These are phyloP conservation scores for Phyto melanocephala DNA, from an alignment of 2,888 invertebrate genomes.

Conservation along the genomic window DNA sequence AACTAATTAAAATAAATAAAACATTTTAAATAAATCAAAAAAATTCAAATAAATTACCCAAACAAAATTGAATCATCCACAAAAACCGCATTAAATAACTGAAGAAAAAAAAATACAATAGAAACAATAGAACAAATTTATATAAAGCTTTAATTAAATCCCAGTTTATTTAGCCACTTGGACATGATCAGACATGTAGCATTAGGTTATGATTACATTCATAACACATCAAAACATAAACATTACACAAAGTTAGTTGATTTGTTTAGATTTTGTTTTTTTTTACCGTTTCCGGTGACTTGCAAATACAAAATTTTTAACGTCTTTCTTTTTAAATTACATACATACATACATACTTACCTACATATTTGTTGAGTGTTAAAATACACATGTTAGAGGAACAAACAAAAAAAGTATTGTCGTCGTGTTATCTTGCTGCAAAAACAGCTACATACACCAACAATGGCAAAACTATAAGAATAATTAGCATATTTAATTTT, in stretches of 20 bases:
- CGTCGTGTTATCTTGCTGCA: slow-evolving; percentile 49
- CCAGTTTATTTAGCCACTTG: slow-evolving; percentile 43
- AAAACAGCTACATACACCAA: slow-evolving; percentile 16
- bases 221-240: slow-evolving; percentile 50
- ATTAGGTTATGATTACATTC: slow-evolving; percentile 44
- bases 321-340: background rate
- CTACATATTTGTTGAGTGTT: slow-evolving; percentile 35
- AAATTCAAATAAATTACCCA: slow-evolving; percentile 32
- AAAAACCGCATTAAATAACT: slow-evolving; percentile 32
- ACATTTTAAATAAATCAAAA: slow-evolving; percentile 63
- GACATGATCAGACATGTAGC: slow-evolving; percentile 61
- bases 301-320: background rate
- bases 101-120: background rate
- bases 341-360: slow-evolving; percentile 1
- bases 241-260: slow-evolving; percentile 37
- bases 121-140: background rate
- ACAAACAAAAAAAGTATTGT: background rate
- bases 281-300: slow-evolving; percentile 54
- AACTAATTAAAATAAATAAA: slow-evolving; percentile 64
- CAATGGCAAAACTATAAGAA: background rate
- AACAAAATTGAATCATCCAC: slow-evolving; percentile 47
- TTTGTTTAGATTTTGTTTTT: background rate
- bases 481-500: slow-evolving; percentile 63
- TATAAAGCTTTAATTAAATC: slow-evolving; percentile 19
- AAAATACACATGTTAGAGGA: slow-evolving; percentile 48